Evolutionary conservation across 2,113 vertebrate genomes (phyloP).

Genomic region (Saimiri boliviensis): DNA sequence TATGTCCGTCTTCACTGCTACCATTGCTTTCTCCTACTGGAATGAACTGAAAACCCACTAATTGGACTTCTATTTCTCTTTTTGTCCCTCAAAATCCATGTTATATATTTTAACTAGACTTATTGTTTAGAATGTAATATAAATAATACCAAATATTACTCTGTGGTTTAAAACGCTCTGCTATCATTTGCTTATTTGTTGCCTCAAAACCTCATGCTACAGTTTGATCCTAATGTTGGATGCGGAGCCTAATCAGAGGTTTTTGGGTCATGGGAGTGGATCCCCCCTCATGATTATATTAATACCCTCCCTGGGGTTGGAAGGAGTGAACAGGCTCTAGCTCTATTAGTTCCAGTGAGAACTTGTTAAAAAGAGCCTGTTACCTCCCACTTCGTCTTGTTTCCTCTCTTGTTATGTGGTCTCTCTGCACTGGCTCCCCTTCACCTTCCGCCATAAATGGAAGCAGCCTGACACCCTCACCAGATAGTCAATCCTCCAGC

Average conservation of each 20-base stretch:
- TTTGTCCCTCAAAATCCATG: background rate
- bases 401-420: background rate
- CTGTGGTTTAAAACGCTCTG: background rate
- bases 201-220: background rate
- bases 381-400: background rate
- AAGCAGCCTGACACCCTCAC: background rate
- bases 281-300: background rate
- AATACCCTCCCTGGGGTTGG: background rate
- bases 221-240: background rate
- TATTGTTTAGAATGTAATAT: background rate
- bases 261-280: background rate
- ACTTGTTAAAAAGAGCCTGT: background rate
- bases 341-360: background rate
- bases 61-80: background rate
- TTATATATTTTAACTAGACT: background rate
- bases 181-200: background rate
- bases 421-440: background rate
- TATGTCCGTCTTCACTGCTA: background rate
- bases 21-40: too few relatives aligned
- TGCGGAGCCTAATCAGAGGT: too few relatives aligned
- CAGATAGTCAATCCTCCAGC: background rate
- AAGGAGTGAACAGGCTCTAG: background rate
- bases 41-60: background rate
- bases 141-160: background rate
- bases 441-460: background rate